Evolutionary conservation across 2,888 invertebrate genomes (phyloP).

Genomic region (Fragum whitleyi): DNA sequence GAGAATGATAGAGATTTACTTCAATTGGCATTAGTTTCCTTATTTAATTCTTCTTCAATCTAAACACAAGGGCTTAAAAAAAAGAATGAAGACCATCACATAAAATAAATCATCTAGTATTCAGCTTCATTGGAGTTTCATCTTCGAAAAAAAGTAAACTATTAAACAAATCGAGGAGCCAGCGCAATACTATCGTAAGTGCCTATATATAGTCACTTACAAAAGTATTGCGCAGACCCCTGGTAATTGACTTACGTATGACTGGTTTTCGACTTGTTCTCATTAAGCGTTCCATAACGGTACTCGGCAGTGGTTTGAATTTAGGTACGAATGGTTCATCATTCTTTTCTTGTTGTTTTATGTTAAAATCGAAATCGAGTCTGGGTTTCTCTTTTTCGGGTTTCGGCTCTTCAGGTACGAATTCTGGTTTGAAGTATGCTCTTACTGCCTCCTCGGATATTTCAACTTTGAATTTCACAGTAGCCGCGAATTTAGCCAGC

Average conservation of each 20-base stretch:
- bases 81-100: too few species aligned
- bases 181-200: too few species aligned
- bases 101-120: too few species aligned
- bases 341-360: constrained; percentile 66
- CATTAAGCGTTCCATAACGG: constrained; percentile 72
- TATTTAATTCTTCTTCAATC: too few species aligned
- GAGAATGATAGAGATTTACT: too few species aligned
- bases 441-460: constrained; percentile 75
- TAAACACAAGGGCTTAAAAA: too few species aligned
- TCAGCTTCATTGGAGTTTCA: too few species aligned
- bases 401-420: constrained; percentile 74
- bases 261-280: constrained; percentile 69
- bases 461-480: constrained; percentile 74
- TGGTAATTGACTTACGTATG: constrained; percentile 70
- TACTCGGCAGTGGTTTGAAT: constrained; percentile 70
- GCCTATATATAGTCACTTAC: too few species aligned
- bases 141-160: too few species aligned
- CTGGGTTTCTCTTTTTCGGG: constrained; percentile 72
- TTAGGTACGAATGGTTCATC: constrained; percentile 65
- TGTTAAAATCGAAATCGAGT: constrained; percentile 65
- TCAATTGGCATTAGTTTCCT: too few species aligned
- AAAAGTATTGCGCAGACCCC: too few species aligned
- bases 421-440: constrained; percentile 77
- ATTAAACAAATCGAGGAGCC: too few species aligned
- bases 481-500: constrained; percentile 63